These are phyloP conservation scores for Ophion costatus DNA, from an alignment of 2,888 invertebrate genomes.

Conservation along the genomic window DNA sequence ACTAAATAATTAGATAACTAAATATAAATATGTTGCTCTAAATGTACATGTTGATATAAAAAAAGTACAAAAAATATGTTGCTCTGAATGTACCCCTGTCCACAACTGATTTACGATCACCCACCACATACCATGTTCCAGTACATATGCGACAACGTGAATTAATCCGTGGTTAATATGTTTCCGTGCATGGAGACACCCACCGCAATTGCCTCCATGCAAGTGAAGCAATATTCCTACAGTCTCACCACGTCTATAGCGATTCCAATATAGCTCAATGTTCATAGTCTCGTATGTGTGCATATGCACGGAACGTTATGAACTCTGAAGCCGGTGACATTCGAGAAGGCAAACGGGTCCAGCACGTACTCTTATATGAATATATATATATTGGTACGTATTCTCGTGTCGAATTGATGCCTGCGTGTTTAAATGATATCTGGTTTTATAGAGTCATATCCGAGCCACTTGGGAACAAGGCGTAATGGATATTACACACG, in stretches of 20 bases:
- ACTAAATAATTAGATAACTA: not conserved
- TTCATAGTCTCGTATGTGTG: not conserved
- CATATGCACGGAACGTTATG: slow-evolving; percentile 11
- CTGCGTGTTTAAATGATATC: slow-evolving; percentile 1
- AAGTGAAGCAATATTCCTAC: slow-evolving; percentile 42
- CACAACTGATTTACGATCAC: too few relatives aligned
- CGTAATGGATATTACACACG: slow-evolving; percentile 21
- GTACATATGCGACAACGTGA: not conserved
- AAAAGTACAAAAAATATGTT: too few relatives aligned
- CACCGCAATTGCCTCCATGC: slow-evolving; percentile 27
- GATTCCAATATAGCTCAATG: slow-evolving; percentile 36
- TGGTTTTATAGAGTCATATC: not conserved
- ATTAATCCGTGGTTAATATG: not conserved
- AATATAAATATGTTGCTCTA: not conserved
- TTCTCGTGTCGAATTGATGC: not conserved
- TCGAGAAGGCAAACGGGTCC: slow-evolving; percentile 49
- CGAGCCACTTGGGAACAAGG: not conserved
- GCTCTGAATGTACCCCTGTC: not conserved
- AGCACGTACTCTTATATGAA: not conserved
- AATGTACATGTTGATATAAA: too few relatives aligned
- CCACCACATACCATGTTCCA: too few relatives aligned
- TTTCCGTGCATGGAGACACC: slow-evolving; percentile 2
- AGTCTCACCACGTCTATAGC: slow-evolving; percentile 54
- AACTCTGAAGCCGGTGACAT: slow-evolving; percentile 46
- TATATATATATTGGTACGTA: not conserved